A percentile compares a stretch with the other conserved stretches of the same genome.
phyloP scores from a whole-genome alignment of 2,888 invertebrate genomes.

The Eupithecia dodoneata region DNA sequence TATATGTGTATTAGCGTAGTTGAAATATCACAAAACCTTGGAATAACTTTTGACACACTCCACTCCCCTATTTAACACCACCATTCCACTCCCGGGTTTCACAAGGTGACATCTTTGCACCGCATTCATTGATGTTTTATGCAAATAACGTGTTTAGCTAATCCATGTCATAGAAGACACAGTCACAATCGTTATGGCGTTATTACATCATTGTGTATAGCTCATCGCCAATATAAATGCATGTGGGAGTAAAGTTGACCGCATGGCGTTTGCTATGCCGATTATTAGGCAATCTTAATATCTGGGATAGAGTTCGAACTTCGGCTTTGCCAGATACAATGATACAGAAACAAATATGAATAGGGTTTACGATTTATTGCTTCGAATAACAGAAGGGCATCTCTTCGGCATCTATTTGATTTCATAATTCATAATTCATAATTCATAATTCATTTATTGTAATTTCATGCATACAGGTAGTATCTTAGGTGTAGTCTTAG shows the following conservation, averaged over 20 bases:
- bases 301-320: constrained; percentile 15
- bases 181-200: constrained; percentile 19
- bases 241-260: constrained; percentile 35
- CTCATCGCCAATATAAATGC: constrained; percentile 27
- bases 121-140: not conserved
- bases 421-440: too few species aligned
- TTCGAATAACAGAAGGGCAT: constrained; percentile 33
- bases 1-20: not conserved
- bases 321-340: not conserved
- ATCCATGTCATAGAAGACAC: constrained; percentile 13
- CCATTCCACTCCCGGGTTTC: not conserved
- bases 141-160: not conserved
- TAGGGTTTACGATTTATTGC: constrained; percentile 33
- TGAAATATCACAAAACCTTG: not conserved
- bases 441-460: too few species aligned
- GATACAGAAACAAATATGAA: too few species aligned
- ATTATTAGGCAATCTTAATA: constrained; percentile 32
- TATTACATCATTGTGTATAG: constrained; percentile 31
- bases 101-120: not conserved
- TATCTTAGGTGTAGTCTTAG: too few species aligned
- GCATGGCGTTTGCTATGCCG: constrained; percentile 26
- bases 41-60: not conserved
- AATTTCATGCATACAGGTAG: too few species aligned
- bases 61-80: not conserved
- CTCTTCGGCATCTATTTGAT: constrained; percentile 29